phyloP scores from a whole-genome alignment of 92 coral and sea anemone species.

The Actinostola sp. region DNA sequence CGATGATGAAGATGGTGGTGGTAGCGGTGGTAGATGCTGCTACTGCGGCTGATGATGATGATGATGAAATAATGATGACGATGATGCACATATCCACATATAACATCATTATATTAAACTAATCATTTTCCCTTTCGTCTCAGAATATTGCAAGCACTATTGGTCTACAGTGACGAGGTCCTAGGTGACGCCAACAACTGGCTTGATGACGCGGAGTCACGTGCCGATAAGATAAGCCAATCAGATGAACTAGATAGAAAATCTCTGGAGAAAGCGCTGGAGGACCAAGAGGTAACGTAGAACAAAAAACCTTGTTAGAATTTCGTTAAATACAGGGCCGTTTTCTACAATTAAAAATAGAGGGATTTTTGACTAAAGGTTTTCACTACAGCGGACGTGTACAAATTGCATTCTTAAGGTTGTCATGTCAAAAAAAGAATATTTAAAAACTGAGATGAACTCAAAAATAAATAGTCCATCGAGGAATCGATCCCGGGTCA shows the following conservation, averaged over 20 bases:
- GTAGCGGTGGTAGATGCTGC: neutral
- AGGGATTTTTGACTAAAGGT: no score
- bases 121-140: neutral
- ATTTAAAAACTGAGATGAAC: no score
- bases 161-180: conserved; percentile 72
- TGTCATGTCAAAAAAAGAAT: no score
- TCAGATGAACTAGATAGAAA: conserved; percentile 43
- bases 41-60: neutral
- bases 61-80: neutral
- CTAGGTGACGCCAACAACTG: conserved; percentile 73
- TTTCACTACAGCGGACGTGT: no score
- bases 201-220: conserved; percentile 76
- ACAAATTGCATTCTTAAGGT: no score
- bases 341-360: no score
- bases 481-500: no score
- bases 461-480: no score
- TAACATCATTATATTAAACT: no score
- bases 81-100: no score
- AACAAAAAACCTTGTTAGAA: no score
- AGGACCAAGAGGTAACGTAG: conserved; percentile 60
- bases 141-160: conserved; percentile 70
- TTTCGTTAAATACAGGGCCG: no score
- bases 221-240: conserved; percentile 52
- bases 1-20: neutral
- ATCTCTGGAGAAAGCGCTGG: conserved; percentile 54